Percentiles rank a stretch among this genome's conserved stretches.
Evolutionary conservation across 2,888 invertebrate species (phyloP).

Genomic region (Sclerodermus sp.): DNA sequence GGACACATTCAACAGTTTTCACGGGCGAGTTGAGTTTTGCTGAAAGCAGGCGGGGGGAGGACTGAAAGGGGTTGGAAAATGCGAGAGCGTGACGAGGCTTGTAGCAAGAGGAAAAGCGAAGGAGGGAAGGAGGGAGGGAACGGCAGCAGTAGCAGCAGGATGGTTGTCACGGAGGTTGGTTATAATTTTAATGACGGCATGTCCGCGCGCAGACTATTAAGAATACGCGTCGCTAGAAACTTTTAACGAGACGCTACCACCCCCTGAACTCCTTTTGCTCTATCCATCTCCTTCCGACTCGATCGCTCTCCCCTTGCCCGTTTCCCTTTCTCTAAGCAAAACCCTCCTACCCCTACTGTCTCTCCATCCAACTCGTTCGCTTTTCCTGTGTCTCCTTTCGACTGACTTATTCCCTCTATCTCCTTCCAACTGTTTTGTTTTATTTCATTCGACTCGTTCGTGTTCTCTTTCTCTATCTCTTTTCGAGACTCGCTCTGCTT

Average conservation of each 20-base stretch:
- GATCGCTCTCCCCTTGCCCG: neutral
- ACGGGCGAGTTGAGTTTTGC: conserved; percentile 7
- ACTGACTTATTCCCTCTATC: neutral
- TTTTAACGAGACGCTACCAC: conserved; percentile 56
- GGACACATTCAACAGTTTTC: conserved; percentile 31
- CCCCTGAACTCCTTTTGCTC: conserved; percentile 10
- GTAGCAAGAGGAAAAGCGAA: conserved; percentile 11
- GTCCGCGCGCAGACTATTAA: conserved; percentile 58
- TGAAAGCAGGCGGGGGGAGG: too few species aligned
- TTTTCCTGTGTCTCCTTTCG: too few species aligned
- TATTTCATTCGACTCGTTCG: conserved; percentile 4
- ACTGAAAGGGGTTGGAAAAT: conserved; percentile 22
- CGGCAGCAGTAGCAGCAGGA: conserved; percentile 19
- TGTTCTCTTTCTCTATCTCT: too few species aligned
- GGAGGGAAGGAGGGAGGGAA: conserved; percentile 24
- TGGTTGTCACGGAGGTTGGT: conserved; percentile 42
- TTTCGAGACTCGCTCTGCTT: too few species aligned
- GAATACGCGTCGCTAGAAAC: conserved; percentile 59
- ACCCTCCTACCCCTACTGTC: neutral
- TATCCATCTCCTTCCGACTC: neutral
- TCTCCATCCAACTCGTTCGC: conserved; percentile 3
- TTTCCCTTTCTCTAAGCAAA: neutral
- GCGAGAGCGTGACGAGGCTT: conserved; percentile 11
- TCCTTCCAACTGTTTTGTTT: neutral
- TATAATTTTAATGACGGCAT: conserved; percentile 59